Evolutionary conservation across 1,140 invertebrate species (phyloP).

Genomic region (Drosophila mauritiana): DNA sequence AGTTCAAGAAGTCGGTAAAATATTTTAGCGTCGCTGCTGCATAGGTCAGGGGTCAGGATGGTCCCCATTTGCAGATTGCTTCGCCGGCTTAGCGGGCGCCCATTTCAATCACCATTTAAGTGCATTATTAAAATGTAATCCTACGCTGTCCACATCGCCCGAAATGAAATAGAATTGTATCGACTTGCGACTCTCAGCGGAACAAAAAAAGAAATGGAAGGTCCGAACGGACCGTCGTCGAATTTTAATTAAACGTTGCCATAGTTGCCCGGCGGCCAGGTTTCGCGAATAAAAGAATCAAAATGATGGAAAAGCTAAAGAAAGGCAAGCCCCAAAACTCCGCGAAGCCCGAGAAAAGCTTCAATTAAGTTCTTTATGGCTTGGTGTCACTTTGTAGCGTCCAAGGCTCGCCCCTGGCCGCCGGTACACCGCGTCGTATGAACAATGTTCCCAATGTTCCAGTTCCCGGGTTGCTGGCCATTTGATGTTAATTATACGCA

Average conservation of each 20-base stretch:
- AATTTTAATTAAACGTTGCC: constrained; percentile 74
- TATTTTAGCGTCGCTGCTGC: constrained; percentile 56
- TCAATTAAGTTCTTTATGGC: constrained; percentile 66
- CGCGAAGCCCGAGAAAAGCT: constrained; percentile 52
- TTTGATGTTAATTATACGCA: constrained; percentile 72
- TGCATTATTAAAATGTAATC: constrained; percentile 34
- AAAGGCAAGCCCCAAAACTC: constrained; percentile 57
- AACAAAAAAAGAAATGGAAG: not conserved
- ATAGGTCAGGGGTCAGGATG: constrained; percentile 33
- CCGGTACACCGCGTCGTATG: constrained; percentile 39
- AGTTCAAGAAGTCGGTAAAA: constrained; percentile 65
- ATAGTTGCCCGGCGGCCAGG: constrained; percentile 60
- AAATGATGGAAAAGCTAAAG: constrained; percentile 26
- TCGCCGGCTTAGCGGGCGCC: not conserved
- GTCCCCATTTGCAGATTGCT: constrained; percentile 11
- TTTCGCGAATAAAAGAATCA: constrained; percentile 28
- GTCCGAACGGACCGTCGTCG: constrained; percentile 10
- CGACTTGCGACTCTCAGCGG: not conserved
- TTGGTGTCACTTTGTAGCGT: constrained; percentile 40
- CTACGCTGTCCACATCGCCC: constrained; percentile 14
- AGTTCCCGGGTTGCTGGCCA: constrained; percentile 27
- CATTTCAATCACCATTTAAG: constrained; percentile 28
- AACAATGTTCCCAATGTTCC: constrained; percentile 40
- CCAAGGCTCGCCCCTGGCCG: constrained; percentile 2
- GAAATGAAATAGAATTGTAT: constrained; percentile 25